Evolutionary conservation across 2,113 vertebrate species (phyloP).

Genomic region (Pogonocichla stellata): DNA sequence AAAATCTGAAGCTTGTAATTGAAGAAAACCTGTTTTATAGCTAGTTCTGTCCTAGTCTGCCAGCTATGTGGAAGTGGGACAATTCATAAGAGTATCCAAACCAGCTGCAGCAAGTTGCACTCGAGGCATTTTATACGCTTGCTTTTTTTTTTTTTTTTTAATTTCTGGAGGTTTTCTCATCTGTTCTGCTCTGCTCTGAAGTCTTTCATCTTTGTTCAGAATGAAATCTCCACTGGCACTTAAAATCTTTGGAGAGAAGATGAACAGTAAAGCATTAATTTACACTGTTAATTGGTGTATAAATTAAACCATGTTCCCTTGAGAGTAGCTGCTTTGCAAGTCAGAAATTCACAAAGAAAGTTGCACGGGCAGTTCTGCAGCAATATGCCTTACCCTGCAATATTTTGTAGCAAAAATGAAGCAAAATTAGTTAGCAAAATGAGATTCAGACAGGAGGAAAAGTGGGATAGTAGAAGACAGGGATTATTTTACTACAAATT

Average conservation of each 20-base stretch:
- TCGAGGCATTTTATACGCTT: neutral
- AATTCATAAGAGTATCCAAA: neutral
- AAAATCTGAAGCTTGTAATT: neutral
- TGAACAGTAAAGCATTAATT: slow-evolving; percentile 50
- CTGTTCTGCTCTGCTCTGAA: neutral
- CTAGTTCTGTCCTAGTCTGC: neutral
- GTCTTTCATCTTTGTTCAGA: slow-evolving; percentile 41
- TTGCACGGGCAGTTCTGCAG: neutral
- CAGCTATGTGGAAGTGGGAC: neutral
- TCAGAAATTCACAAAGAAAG: neutral
- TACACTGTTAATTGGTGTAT: slow-evolving; percentile 56
- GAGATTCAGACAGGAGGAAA: neutral
- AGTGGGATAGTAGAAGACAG: neutral
- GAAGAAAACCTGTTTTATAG: neutral
- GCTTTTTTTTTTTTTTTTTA: neutral
- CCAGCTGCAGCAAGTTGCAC: neutral
- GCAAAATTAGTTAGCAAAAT: neutral
- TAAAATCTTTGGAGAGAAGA: slow-evolving; percentile 20
- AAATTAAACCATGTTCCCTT: slow-evolving; percentile 28
- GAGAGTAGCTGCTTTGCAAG: neutral
- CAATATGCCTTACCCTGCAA: neutral
- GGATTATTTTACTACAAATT: neutral
- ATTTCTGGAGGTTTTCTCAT: neutral
- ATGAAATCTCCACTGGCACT: neutral
- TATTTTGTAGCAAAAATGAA: neutral